These are phyloP conservation scores for Dasypogon diadema DNA, from an alignment of 2,888 invertebrate species.

Conservation along the genomic window DNA sequence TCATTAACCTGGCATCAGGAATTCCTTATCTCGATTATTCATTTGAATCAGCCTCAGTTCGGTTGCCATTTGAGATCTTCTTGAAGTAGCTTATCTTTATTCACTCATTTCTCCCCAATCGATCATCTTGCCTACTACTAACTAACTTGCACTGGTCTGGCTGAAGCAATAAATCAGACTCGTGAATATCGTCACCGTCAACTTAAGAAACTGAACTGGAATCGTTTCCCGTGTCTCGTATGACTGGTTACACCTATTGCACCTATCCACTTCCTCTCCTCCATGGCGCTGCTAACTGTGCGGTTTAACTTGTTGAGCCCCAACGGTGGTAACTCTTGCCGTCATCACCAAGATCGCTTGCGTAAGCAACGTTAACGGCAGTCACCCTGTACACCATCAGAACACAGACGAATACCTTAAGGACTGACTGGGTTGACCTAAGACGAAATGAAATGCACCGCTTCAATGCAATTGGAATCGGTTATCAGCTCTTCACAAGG, in stretches of 20 bases:
- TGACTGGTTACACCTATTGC: not conserved
- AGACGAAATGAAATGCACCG: constrained; percentile 47
- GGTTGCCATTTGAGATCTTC: not conserved
- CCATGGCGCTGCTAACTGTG: constrained; percentile 11
- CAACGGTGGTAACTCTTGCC: not conserved
- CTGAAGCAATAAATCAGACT: constrained; percentile 36
- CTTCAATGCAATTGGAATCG: constrained; percentile 49
- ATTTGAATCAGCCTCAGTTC: not conserved
- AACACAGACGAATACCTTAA: not conserved
- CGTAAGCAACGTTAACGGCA: not conserved
- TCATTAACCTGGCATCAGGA: too few species aligned
- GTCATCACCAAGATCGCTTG: constrained; percentile 10
- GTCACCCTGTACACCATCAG: not conserved
- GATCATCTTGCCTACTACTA: constrained; percentile 17
- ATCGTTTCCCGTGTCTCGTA: constrained; percentile 10
- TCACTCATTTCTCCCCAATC: constrained; percentile 41
- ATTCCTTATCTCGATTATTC: too few species aligned
- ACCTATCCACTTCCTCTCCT: constrained; percentile 16
- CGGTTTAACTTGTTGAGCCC: constrained; percentile 3
- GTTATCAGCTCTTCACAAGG: constrained; percentile 67
- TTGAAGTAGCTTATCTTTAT: constrained; percentile 3
- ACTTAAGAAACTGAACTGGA: constrained; percentile 11
- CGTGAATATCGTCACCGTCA: constrained; percentile 38
- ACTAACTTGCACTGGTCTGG: not conserved
- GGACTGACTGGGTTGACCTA: not conserved